These are phyloP conservation scores for Falcaria lacertinaria DNA, from an alignment of 2,888 invertebrate species.

Conservation along the genomic window DNA sequence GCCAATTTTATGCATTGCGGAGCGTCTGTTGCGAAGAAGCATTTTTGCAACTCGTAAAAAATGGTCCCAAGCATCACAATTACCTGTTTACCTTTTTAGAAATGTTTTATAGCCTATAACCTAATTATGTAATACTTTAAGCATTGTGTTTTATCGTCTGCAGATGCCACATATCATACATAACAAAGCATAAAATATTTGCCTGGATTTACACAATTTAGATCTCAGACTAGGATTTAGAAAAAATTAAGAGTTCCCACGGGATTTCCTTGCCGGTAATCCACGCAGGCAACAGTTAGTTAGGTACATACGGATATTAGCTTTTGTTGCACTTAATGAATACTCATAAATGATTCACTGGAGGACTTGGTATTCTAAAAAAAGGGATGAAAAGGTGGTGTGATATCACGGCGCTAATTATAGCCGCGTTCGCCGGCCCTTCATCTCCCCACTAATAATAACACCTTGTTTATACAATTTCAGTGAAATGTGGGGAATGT, in stretches of 20 bases:
- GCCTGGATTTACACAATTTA: too few species aligned
- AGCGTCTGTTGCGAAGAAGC: constrained; percentile 14
- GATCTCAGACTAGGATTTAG: too few species aligned
- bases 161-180: not conserved
- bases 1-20: constrained; percentile 22
- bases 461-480: constrained; percentile 55
- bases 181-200: too few species aligned
- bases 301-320: too few species aligned
- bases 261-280: too few species aligned
- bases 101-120: not conserved
- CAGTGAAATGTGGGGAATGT: constrained; percentile 30
- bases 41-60: constrained; percentile 19
- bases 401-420: constrained; percentile 56
- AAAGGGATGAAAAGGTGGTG: constrained; percentile 49
- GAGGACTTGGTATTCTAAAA: constrained; percentile 40
- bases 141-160: not conserved
- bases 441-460: constrained; percentile 46
- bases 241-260: too few species aligned
- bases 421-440: constrained; percentile 51
- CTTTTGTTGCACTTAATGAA: not conserved
- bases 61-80: constrained; percentile 15
- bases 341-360: not conserved
- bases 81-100: constrained; percentile 11
- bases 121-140: not conserved
- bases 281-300: too few species aligned